phyloP scores from a whole-genome alignment of 2,888 invertebrate species.

The Nymphalis c-album region DNA sequence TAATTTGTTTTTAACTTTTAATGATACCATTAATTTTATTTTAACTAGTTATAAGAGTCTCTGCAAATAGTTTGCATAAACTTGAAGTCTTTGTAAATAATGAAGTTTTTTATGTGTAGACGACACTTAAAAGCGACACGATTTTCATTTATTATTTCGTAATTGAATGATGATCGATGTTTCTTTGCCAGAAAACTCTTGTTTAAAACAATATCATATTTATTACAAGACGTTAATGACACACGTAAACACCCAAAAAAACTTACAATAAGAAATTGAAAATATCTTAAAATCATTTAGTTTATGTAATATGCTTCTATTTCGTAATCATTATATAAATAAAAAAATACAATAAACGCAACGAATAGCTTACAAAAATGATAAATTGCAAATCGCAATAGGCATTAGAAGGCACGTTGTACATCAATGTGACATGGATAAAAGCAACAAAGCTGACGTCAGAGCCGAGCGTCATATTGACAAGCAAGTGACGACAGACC shows the following conservation, averaged over 20 bases:
- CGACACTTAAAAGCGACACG: too few species aligned
- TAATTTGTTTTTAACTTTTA: constrained; percentile 23
- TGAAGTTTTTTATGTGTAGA: too few species aligned
- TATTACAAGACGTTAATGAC: too few species aligned
- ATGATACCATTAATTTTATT: constrained; percentile 19
- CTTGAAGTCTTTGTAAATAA: neutral
- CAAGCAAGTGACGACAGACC: constrained; percentile 31
- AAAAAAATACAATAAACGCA: neutral
- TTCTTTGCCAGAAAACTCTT: too few species aligned
- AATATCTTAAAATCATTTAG: neutral
- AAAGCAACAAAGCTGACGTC: constrained; percentile 27
- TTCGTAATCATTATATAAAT: neutral
- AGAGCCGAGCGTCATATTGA: constrained; percentile 26
- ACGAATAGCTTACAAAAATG: neutral
- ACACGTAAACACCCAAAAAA: neutral
- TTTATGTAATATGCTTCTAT: too few species aligned
- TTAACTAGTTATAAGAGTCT: constrained; percentile 9
- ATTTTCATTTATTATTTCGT: too few species aligned
- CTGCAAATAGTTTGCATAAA: constrained; percentile 11
- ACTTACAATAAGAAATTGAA: neutral
- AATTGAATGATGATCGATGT: too few species aligned
- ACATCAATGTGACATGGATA: constrained; percentile 21
- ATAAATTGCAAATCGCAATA: constrained; percentile 17
- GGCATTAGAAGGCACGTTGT: constrained; percentile 19
- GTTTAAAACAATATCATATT: neutral